Percentiles rank a stretch among this genome's conserved stretches.
Conservation (phyloP, 2,888 invertebrate genomes). For the Nomada goodeniana region DNA sequence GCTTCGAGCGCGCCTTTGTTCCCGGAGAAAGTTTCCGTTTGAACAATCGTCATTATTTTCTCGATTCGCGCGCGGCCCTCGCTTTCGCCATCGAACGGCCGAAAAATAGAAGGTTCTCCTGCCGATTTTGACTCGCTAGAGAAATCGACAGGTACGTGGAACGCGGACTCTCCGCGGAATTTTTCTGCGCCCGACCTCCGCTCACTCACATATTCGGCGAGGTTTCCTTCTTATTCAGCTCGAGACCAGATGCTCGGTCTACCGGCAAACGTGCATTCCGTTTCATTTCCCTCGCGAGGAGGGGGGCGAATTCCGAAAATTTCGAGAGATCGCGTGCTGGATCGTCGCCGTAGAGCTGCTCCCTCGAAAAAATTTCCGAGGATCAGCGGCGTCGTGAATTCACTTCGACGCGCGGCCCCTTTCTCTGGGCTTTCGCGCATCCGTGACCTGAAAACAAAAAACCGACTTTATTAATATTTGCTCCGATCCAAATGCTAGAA, state of each 20-base stretch:
- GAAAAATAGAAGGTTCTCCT: too few relatives aligned
- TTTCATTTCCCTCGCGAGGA: slow-evolving; percentile 26
- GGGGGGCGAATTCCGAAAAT: slow-evolving; percentile 25
- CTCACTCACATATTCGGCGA: neutral
- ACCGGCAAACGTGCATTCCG: slow-evolving; percentile 44
- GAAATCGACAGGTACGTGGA: neutral
- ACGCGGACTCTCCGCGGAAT: neutral
- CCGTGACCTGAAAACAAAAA: too few relatives aligned
- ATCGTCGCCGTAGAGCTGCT: slow-evolving; percentile 28
- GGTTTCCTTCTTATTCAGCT: slow-evolving; percentile 33
- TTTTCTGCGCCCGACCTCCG: slow-evolving; percentile 24
- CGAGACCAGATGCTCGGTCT: slow-evolving; percentile 16
- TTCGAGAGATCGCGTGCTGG: neutral
- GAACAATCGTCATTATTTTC: too few relatives aligned
- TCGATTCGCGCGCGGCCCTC: too few relatives aligned
- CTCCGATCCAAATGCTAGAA: neutral
- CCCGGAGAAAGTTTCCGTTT: neutral
- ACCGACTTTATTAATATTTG: too few relatives aligned
- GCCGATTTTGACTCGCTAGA: neutral
- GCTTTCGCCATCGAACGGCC: too few relatives aligned
- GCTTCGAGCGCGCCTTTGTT: neutral
- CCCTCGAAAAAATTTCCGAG: slow-evolving; percentile 25
- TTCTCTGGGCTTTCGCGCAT: slow-evolving; percentile 22
- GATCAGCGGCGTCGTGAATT: slow-evolving; percentile 4
- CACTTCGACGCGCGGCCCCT: neutral